Conservation (phyloP, 2,113 vertebrate species). For the Plotosus lineatus region DNA sequence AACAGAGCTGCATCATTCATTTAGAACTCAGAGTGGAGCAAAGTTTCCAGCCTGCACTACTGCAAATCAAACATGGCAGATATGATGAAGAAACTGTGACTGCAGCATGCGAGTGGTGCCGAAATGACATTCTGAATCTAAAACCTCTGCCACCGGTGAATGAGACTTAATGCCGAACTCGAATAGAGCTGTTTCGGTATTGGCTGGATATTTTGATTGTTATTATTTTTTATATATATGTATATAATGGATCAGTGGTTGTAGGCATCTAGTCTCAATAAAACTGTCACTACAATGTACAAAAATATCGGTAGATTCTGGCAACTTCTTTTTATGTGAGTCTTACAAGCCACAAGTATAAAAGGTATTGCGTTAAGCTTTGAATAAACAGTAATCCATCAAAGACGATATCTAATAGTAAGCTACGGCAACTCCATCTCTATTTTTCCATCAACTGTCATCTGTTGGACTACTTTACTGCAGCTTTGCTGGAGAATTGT, state of each 20-base stretch:
- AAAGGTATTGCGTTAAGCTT: slow-evolving; percentile 27
- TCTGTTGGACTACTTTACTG: slow-evolving; percentile 12
- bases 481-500: slow-evolving; percentile 26
- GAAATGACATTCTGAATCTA: slow-evolving; percentile 36
- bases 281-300: slow-evolving; percentile 35
- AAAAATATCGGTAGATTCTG: slow-evolving; percentile 31
- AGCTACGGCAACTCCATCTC: slow-evolving; percentile 11
- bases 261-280: slow-evolving; percentile 37
- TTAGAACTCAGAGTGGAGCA: slow-evolving; percentile 2
- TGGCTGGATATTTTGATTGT: slow-evolving; percentile 24
- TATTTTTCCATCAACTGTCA: slow-evolving; percentile 30
- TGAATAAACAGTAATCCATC: slow-evolving; percentile 33
- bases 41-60: not conserved
- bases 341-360: slow-evolving; percentile 12
- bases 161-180: slow-evolving; percentile 25
- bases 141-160: slow-evolving; percentile 9
- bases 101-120: not conserved
- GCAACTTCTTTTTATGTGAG: slow-evolving; percentile 3
- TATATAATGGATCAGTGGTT: slow-evolving; percentile 26
- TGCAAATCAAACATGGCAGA: slow-evolving; percentile 42
- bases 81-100: slow-evolving; percentile 38
- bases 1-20: not conserved
- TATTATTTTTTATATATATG: slow-evolving; percentile 23
- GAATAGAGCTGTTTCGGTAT: slow-evolving; percentile 17
- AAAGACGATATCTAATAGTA: slow-evolving; percentile 22